Evolutionary conservation across 2,113 vertebrate genomes (phyloP).

Genomic region (Lagenorhynchus albirostris): DNA sequence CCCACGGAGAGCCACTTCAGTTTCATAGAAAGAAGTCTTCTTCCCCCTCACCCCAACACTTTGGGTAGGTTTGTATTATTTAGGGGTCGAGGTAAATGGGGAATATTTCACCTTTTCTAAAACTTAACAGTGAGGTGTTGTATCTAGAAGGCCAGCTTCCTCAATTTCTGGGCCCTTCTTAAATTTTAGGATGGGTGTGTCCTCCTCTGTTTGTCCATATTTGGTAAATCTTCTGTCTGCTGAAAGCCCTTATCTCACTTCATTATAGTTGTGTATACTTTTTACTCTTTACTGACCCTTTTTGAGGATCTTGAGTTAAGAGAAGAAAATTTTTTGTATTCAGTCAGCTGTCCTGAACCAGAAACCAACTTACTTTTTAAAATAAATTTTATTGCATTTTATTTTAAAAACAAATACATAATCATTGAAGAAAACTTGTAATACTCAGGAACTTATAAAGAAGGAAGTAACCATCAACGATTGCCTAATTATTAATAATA

Average conservation of each 20-base stretch:
- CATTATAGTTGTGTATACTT: background rate
- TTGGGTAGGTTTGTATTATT: background rate
- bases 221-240: background rate
- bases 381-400: background rate
- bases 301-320: background rate
- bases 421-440: background rate
- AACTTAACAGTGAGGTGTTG: background rate
- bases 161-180: background rate
- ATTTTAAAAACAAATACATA: background rate
- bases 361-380: background rate
- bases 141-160: background rate
- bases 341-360: background rate
- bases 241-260: background rate
- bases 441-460: background rate
- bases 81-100: rapidly evolving
- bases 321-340: background rate
- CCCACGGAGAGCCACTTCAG: background rate
- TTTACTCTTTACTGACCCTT: background rate
- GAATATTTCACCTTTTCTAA: background rate
- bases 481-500: background rate
- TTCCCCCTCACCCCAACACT: rapidly evolving
- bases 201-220: background rate
- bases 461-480: background rate
- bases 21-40: background rate
- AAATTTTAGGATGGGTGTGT: background rate